Evolutionary conservation across 2,797 vertebrate genomes (phyloP).

Genomic region (Centropyge bicolor): DNA sequence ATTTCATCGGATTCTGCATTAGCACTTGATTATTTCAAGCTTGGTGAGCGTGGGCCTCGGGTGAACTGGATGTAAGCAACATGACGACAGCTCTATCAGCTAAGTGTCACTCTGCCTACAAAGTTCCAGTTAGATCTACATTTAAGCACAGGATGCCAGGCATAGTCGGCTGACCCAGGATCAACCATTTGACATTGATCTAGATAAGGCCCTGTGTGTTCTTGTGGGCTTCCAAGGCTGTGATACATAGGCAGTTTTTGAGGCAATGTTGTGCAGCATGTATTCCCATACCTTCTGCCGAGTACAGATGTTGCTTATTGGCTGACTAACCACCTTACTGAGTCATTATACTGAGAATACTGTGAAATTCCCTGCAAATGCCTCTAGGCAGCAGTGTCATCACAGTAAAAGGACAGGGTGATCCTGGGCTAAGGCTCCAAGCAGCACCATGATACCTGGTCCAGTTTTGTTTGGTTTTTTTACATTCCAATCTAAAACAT

Average conservation of each 20-base stretch:
- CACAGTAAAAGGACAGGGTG: constrained; percentile 59
- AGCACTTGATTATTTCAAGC: constrained; percentile 55
- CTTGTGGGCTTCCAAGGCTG: constrained; percentile 62
- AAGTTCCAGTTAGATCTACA: constrained; percentile 42
- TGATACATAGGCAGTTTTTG: constrained; percentile 68
- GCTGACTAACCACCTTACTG: constrained; percentile 31
- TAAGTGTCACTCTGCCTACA: constrained; percentile 45
- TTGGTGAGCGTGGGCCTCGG: constrained; percentile 40
- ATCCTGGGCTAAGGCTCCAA: constrained; percentile 53
- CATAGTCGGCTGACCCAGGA: constrained; percentile 40
- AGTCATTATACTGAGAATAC: constrained; percentile 48
- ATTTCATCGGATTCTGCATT: constrained; percentile 33
- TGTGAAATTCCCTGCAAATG: constrained; percentile 53
- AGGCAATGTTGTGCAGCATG: constrained; percentile 73
- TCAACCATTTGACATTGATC: constrained; percentile 34
- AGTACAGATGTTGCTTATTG: constrained; percentile 43
- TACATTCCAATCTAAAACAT: constrained; percentile 64
- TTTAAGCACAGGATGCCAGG: constrained; percentile 54
- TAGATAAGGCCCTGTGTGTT: constrained; percentile 66
- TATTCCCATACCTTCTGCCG: constrained; percentile 49
- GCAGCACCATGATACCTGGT: constrained; percentile 44
- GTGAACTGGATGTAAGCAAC: constrained; percentile 54
- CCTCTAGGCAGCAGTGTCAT: constrained; percentile 61
- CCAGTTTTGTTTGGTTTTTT: constrained; percentile 19
- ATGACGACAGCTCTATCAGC: constrained; percentile 37